These are phyloP conservation scores for Asobara japonica DNA, from an alignment of 1,140 invertebrate genomes.

Conservation along the genomic window DNA sequence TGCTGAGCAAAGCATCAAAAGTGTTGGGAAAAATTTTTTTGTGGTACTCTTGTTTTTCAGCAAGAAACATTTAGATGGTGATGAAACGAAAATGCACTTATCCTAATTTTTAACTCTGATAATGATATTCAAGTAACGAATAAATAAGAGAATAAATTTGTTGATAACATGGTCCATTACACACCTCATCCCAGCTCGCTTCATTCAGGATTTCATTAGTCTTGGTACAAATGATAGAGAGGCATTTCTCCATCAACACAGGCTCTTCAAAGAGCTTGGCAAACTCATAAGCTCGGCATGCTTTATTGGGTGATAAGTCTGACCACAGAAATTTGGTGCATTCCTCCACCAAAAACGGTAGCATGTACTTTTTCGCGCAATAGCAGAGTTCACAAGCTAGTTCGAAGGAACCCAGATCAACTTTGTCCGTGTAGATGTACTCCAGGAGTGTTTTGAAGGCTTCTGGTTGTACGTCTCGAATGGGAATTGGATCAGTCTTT, in stretches of 20 bases:
- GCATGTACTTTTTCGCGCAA: constrained; percentile 88
- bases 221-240: constrained; percentile 77
- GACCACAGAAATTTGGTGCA: constrained; percentile 84
- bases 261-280: constrained; percentile 85
- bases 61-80: too few species aligned
- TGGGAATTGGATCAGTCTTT: constrained; percentile 78
- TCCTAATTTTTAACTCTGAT: too few species aligned
- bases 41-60: too few species aligned
- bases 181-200: constrained; percentile 75
- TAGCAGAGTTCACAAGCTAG: constrained; percentile 87
- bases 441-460: constrained; percentile 82
- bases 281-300: constrained; percentile 86
- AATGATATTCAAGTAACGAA: too few species aligned
- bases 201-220: constrained; percentile 80
- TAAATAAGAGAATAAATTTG: too few species aligned
- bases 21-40: too few species aligned
- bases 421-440: constrained; percentile 85
- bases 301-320: constrained; percentile 81
- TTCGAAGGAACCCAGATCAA: constrained; percentile 81
- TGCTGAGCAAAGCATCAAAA: too few species aligned
- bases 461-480: constrained; percentile 85
- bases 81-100: too few species aligned
- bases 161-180: too few species aligned
- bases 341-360: constrained; percentile 81
- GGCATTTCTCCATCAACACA: constrained; percentile 81